These are phyloP conservation scores for Squalus acanthias DNA, from an alignment of 2,797 vertebrate genomes.

Conservation along the genomic window DNA sequence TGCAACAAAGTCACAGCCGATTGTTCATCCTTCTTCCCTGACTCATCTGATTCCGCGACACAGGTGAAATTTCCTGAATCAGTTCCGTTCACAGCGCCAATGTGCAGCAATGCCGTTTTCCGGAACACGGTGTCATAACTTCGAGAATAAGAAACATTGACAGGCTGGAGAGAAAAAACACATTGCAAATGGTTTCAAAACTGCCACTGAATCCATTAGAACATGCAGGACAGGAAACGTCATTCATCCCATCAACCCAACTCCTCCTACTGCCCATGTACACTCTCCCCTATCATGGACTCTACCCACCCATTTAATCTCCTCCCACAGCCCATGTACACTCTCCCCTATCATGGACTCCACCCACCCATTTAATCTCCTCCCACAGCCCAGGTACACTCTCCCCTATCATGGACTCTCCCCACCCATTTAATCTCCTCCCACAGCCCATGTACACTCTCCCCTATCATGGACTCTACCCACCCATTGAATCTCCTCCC, in stretches of 20 bases:
- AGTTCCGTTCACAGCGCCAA: not conserved
- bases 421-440: not conserved
- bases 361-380: not conserved
- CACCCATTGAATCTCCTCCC: not conserved
- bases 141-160: accelerated
- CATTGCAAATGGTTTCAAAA: not conserved
- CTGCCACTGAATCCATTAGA: not conserved
- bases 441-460: too few relatives aligned
- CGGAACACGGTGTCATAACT: accelerated
- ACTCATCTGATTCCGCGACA: accelerated
- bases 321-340: too few relatives aligned
- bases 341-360: too few relatives aligned
- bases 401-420: not conserved
- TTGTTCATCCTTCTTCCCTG: accelerated
- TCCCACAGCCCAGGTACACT: not conserved
- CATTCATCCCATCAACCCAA: not conserved
- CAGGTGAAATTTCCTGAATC: constrained; percentile 26
- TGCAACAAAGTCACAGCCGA: not conserved
- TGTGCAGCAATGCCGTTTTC: accelerated
- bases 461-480: too few relatives aligned
- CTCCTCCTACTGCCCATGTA: not conserved
- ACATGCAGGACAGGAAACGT: not conserved
- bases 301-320: not conserved
- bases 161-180: not conserved
- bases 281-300: not conserved